Evolutionary conservation across 2,888 invertebrate species (phyloP), one percentile per base, ranked within the genome.

Genomic region (Sthenelais limicola): DNA sequence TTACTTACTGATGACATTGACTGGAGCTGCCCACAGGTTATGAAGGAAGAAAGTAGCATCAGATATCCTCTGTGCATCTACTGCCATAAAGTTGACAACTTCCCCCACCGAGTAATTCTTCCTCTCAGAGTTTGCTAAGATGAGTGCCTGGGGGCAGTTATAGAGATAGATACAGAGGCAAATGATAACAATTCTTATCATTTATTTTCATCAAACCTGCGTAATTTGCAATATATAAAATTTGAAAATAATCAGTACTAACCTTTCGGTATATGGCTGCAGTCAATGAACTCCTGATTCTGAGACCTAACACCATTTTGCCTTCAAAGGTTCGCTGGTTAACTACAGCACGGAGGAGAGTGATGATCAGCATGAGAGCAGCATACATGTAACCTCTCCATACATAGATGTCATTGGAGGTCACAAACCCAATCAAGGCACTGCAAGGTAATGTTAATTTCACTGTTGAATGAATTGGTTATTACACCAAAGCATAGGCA

Each of bases 341-440:
- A 62, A 71, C 4, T 1, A 71, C 30, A 3, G 62, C 58, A 32
- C 71, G 32, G 5, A 71, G 12, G n/a, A 71, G 33, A 2, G 58
- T 71, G 1, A 58, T 33, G 15, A 48, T 9, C 24, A 71, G 48
- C 71, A 71, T 62, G 35, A 71, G 47, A 9, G 12, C 49, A 32
- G 71, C 71, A 24, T 62, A 71, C 51, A 71, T 24, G 62, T 71
- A 71, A 0, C 71, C 71, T 32, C 33, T n/a, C 71, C 71, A 71
- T 48, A 71, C 58, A 3, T 62, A 32, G 4, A 30, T 1, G 7
- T 58, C 49, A 9, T 47, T 24, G 0, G 58, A 9, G 24, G 26
- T 24, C 1, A 71, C 71, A 30, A 62, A 71, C 24, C 47, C 62
- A n/a, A 71, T 71, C 47, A 71, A 38, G 21, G 32, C 43, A n/a